Base-by-base conservation (phyloP, 2,888 invertebrate species). In the Pseudococcus viburni region DNA sequence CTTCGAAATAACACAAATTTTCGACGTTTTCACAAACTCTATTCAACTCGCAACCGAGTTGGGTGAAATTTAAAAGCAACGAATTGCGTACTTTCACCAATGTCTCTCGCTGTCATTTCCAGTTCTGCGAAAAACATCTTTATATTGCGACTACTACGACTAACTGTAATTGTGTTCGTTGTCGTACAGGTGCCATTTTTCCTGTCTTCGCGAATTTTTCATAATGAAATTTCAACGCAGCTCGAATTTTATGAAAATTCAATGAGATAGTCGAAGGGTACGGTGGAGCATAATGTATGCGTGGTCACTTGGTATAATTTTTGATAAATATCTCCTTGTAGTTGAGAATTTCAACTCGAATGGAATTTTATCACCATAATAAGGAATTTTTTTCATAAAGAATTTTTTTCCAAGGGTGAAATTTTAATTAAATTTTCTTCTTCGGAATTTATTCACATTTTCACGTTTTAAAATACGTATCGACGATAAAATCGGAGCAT, bases 341-440 rank as follows among this genome's bases (percentile, higher is more conserved):
- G 19, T 19, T 19, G 9, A n/a, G 19, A 59, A 59, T 59, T 59
- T 19, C 19, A 33, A 4, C 1, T 55, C 55, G 55, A 15, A 5
- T 17, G 15, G 17, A 55, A 55, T 1, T 46, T 46, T 46, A 59
- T 59, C 26, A 3, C 26, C 26, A 33, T 33, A 33, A 33, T 33
- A 7, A 59, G 6, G n/a, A 19, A 8, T 59, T 59, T 59, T 59
- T 19, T 19, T n/a, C 7, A 46, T 11, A 6, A 19, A 19, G 1
- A n/a, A n/a, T 19, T 59, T 19, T 55, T 59, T 59, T 46, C 12
- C 5, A 46, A 46, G 46, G 46, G 46, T 46, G 46, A 8, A 46
- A 46, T 12, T 46, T 46, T 46, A 59, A 59, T 59, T 59, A 59
- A 59, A 59, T 59, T n/a, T 59, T 59, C 59, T 59, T 19, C 59